Evolutionary conservation across 2,888 invertebrate genomes (phyloP).

Genomic region (Danaus chrysippus): DNA sequence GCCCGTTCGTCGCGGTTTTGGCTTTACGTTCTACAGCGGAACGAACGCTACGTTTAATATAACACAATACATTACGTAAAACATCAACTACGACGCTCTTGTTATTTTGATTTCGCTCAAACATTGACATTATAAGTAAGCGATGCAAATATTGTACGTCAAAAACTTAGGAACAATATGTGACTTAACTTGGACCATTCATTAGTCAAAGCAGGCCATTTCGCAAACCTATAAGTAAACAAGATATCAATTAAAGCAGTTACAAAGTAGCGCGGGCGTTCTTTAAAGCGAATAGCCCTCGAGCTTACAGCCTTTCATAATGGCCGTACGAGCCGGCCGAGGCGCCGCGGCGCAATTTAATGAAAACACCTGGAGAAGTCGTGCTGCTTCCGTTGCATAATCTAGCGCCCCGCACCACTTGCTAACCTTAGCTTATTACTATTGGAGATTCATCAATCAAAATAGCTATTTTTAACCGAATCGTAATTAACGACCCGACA

Average conservation of each 20-base stretch:
- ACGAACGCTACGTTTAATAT: not conserved
- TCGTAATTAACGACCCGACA: no score
- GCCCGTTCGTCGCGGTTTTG: conserved; percentile 28
- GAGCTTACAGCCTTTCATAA: conserved; percentile 76
- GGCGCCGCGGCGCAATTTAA: conserved; percentile 73
- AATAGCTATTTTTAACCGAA: not conserved
- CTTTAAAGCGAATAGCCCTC: conserved; percentile 78
- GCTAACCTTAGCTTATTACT: conserved; percentile 38
- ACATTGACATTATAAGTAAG: no score
- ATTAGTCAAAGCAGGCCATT: conserved; percentile 73
- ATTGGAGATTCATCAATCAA: conserved; percentile 28
- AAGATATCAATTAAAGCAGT: conserved; percentile 77
- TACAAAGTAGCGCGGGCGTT: conserved; percentile 77
- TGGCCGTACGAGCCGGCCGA: conserved; percentile 69
- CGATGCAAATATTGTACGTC: no score
- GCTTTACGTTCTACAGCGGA: conserved; percentile 21
- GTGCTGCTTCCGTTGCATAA: conserved; percentile 74
- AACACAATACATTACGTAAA: conserved; percentile 5
- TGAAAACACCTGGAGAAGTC: conserved; percentile 78
- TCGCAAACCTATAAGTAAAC: conserved; percentile 77
- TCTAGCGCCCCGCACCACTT: conserved; percentile 45
- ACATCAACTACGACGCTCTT: conserved; percentile 11
- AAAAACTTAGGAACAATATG: not conserved
- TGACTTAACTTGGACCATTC: conserved; percentile 6
- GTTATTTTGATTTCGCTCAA: not conserved